Evolutionary conservation across 1,140 invertebrate species (phyloP), one percentile per base, ranked within the genome.

Genomic region (Drosophila willistoni): DNA sequence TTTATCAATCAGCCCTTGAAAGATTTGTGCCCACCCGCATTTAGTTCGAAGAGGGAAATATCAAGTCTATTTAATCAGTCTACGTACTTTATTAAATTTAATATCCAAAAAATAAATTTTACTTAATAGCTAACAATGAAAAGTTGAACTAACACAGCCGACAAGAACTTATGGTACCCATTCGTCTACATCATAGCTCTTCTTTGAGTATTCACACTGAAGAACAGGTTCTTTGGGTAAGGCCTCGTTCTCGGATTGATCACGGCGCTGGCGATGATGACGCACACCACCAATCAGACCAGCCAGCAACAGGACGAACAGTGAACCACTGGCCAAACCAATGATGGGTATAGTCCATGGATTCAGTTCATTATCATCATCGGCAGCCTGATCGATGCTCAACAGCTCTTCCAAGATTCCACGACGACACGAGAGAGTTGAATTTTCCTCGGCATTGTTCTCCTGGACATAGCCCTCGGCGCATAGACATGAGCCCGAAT

Each of bases 321-420:
- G 14, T 0, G 59, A 22, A 0, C 84, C 83, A 3, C 76, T 68
- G 36, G 83, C 79, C 5, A 87, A 42, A 2, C 83, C 84, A 4
- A 87, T 57, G 14, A 87, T 83, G 22, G 84, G 83, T 25, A 87
- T 83, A 14, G 83, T 83, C 42, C 75, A 68, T 9, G 77, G 62
- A 55, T 87, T 87, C 4, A 87, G 22, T 9, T 87, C 70, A 9
- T 79, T 60, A 7, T 83, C 73, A 14, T 80, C 84, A 29, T 89
- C 72, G 55, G 77, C 77, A 4, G 83, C 84, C 42, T 77, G 62
- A 56, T 83, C 71, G 14, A 87, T 65, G 62, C 67, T 76, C 0
- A 89, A 34, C 12, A 87, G 62, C 9, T 79, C 59, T 3, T 79
- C 63, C 5, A 87, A 22, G 13, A 89, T 33, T 9, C 67, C 71